Percentiles rank a stretch among this genome's conserved stretches.
phyloP scores from a whole-genome alignment of 2,888 invertebrate species.

The Drosophila eohydei region DNA sequence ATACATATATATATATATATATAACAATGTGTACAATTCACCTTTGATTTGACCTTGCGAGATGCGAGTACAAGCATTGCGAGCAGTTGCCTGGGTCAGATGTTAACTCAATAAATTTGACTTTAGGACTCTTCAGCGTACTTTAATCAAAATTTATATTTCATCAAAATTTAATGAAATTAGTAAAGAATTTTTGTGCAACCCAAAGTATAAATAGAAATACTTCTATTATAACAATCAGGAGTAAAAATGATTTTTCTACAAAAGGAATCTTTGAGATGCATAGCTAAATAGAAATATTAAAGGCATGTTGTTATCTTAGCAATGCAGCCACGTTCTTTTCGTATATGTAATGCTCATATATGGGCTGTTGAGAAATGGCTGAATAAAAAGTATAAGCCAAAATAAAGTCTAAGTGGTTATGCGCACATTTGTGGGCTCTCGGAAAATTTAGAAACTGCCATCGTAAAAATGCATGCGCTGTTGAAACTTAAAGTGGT shows the following conservation, averaged over 20 bases:
- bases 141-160: background rate
- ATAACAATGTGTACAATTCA: slow-evolving; percentile 18
- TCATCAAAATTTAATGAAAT: background rate
- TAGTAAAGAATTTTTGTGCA: background rate
- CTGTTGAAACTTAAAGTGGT: slow-evolving; percentile 59
- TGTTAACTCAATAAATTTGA: slow-evolving; percentile 23
- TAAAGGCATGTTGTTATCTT: background rate
- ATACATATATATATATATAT: slow-evolving; percentile 2
- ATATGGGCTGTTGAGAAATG: slow-evolving; percentile 14
- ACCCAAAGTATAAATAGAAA: background rate
- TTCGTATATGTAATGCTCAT: slow-evolving; percentile 24
- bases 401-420: slow-evolving; percentile 26
- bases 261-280: background rate
- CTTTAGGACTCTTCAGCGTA: background rate
- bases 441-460: slow-evolving; percentile 32
- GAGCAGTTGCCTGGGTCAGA: slow-evolving; percentile 6
- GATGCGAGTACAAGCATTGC: slow-evolving; percentile 9
- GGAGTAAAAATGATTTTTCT: background rate
- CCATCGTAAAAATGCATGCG: slow-evolving; percentile 44
- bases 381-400: slow-evolving; percentile 13
- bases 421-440: slow-evolving; percentile 17
- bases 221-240: background rate
- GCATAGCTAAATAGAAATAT: background rate
- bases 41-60: slow-evolving; percentile 48
- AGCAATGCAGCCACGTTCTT: slow-evolving; percentile 29